These are phyloP conservation scores for Rhynchotus rufescens DNA, from an alignment of 2,797 vertebrate genomes.

Conservation along the genomic window DNA sequence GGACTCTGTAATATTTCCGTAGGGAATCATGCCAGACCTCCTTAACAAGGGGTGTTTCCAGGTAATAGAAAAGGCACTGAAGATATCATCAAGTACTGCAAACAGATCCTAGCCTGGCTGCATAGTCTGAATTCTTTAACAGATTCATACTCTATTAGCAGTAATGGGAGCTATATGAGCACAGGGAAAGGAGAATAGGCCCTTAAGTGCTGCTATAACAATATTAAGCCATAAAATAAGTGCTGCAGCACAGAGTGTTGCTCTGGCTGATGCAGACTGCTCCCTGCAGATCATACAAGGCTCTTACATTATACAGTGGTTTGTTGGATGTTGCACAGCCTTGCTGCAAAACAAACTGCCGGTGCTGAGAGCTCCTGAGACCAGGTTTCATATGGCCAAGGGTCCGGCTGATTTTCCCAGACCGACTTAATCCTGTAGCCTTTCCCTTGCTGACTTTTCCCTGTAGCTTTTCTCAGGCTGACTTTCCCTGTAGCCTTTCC, in stretches of 20 bases:
- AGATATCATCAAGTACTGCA: not conserved
- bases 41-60: not conserved
- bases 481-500: not conserved
- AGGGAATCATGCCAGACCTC: not conserved
- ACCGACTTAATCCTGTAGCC: not conserved
- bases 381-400: not conserved
- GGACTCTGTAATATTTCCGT: not conserved
- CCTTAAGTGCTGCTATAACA: not conserved
- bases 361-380: not conserved
- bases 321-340: not conserved
- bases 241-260: not conserved
- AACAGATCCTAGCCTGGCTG: not conserved
- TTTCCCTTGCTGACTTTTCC: not conserved
- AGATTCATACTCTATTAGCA: not conserved
- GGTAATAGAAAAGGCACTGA: not conserved
- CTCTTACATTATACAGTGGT: not conserved
- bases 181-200: not conserved
- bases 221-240: not conserved
- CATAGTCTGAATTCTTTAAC: not conserved
- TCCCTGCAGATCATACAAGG: not conserved
- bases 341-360: fast-evolving
- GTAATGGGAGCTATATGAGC: not conserved
- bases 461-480: not conserved
- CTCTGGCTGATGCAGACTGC: not conserved
- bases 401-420: no score